phyloP scores from a whole-genome alignment of 2,888 invertebrate genomes.

The Heliconius charithonia region DNA sequence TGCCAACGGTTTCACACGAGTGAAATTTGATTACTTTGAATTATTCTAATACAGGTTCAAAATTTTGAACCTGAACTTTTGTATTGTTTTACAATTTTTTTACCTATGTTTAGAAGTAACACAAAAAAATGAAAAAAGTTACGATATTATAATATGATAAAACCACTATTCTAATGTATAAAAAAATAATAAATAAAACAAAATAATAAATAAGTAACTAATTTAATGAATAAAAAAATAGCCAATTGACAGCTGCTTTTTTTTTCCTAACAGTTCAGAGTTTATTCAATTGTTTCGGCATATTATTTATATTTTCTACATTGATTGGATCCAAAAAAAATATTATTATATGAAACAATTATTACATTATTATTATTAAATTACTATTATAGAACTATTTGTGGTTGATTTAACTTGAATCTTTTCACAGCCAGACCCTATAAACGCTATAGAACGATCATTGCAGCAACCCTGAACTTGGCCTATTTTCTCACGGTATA shows the following conservation, averaged over 20 bases:
- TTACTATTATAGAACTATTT: constrained; percentile 45
- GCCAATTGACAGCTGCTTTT: background rate
- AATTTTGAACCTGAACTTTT: background rate
- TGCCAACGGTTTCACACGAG: background rate
- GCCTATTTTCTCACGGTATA: constrained; percentile 77
- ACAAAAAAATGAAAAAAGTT: background rate
- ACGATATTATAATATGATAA: background rate
- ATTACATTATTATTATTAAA: background rate
- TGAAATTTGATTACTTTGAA: constrained; percentile 14
- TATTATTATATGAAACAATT: background rate
- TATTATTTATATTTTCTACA: background rate
- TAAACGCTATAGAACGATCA: constrained; percentile 41
- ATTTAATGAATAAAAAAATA: background rate
- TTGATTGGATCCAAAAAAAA: background rate
- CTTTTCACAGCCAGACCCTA: constrained; percentile 54
- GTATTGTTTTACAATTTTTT: background rate
- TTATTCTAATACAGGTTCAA: background rate
- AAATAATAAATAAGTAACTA: too few species aligned
- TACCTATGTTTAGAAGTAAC: too few species aligned
- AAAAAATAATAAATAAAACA: too few species aligned
- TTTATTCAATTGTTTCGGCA: background rate
- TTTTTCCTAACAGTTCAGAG: background rate
- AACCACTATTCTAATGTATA: background rate
- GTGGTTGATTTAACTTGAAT: constrained; percentile 57
- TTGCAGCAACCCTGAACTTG: constrained; percentile 74